phyloP scores from a whole-genome alignment of 2,113 vertebrate species.

The Phalacrocorax aristotelis region DNA sequence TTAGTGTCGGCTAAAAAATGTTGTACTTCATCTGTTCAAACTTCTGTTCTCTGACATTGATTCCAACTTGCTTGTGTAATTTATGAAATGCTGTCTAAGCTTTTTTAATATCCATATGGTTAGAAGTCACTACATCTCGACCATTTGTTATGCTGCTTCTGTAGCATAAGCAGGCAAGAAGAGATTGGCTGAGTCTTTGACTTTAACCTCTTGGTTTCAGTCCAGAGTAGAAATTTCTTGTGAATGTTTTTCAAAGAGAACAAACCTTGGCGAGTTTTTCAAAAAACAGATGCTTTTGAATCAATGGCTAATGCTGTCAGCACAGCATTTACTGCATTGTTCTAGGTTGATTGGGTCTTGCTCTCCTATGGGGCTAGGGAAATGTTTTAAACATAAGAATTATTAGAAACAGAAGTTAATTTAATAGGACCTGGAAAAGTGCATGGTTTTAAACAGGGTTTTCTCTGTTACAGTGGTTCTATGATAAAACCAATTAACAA shows the following conservation, averaged over 20 bases:
- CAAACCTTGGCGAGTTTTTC: background rate
- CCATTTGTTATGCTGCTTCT: background rate
- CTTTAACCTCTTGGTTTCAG: background rate
- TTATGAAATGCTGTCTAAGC: background rate
- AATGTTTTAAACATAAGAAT: slow-evolving; percentile 6
- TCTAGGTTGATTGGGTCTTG: background rate
- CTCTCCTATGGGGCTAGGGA: background rate
- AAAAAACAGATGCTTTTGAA: background rate
- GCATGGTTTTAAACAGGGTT: background rate
- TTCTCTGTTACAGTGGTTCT: background rate
- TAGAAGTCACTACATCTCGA: background rate
- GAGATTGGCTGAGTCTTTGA: background rate
- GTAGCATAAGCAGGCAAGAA: background rate
- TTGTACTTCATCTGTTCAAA: background rate
- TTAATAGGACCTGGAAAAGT: background rate
- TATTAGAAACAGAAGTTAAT: background rate
- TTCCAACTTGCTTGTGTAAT: background rate
- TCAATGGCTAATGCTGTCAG: background rate
- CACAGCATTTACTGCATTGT: background rate
- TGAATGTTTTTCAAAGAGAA: background rate
- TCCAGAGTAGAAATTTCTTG: background rate
- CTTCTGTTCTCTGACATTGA: background rate
- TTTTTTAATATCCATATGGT: background rate
- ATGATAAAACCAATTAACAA: background rate
- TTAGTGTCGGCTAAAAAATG: background rate